Percentiles rank a stretch among this genome's conserved stretches.
These are phyloP conservation scores for Eolophus roseicapilla DNA, from an alignment of 2,113 vertebrate species.

Conservation along the genomic window DNA sequence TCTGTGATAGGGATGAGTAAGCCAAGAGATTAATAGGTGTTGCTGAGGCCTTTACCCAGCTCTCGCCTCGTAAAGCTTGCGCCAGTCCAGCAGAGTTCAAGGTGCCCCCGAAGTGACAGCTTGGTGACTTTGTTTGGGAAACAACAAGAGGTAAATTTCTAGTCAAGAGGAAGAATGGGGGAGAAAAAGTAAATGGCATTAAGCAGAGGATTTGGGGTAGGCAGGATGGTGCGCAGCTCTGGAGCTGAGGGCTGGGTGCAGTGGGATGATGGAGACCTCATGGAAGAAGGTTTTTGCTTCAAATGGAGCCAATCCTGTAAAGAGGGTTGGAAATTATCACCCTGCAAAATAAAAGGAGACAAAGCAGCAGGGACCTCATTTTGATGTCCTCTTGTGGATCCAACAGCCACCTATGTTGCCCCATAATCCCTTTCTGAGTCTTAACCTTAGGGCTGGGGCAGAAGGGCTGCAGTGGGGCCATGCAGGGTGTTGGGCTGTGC, in stretches of 20 bases:
- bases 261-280: background rate
- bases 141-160: background rate
- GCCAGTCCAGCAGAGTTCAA: background rate
- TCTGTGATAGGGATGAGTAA: constrained; percentile 71
- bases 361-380: background rate
- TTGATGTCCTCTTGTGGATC: background rate
- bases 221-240: background rate
- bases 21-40: constrained; percentile 64
- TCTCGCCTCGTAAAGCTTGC: constrained; percentile 11
- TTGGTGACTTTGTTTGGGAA: background rate
- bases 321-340: background rate
- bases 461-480: background rate
- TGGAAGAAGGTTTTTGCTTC: background rate
- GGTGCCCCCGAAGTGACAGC: constrained; percentile 43
- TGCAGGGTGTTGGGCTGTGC: fast-evolving
- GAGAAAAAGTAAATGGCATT: background rate
- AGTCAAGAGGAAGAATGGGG: background rate
- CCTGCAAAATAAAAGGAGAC: background rate
- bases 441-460: background rate
- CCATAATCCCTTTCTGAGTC: background rate
- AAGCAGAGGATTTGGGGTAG: background rate
- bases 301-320: fast-evolving
- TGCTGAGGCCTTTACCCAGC: background rate
- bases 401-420: background rate
- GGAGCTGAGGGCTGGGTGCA: background rate